These are phyloP conservation scores for Heliconius hortense DNA, from an alignment of 2,888 invertebrate species.

Conservation along the genomic window DNA sequence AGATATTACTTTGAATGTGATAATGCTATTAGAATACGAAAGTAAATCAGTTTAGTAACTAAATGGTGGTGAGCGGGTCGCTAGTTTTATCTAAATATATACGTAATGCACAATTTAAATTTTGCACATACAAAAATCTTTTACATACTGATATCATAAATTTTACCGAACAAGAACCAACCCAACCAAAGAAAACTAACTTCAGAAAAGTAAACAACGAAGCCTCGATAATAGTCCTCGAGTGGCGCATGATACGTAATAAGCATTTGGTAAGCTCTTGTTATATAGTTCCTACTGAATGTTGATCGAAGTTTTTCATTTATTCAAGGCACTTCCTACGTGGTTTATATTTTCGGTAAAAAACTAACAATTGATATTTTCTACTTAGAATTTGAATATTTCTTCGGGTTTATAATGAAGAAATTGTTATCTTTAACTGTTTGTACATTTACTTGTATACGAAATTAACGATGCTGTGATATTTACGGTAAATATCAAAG, in stretches of 20 bases:
- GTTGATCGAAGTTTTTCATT: conserved; percentile 4
- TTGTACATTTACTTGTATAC: too few species aligned
- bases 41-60: too few species aligned
- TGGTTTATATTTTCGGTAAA: background rate
- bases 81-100: background rate
- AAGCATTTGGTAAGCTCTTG: background rate
- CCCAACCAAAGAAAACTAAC: too few species aligned
- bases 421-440: background rate
- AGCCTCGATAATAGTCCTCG: conserved; percentile 9
- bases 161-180: background rate
- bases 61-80: too few species aligned
- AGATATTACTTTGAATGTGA: too few species aligned
- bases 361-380: background rate
- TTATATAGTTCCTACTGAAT: background rate
- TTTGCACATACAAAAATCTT: background rate
- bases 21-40: too few species aligned
- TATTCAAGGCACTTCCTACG: background rate
- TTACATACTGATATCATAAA: conserved; percentile 1
- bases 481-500: too few species aligned
- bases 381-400: background rate
- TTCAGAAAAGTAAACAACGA: background rate
- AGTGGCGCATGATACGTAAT: background rate
- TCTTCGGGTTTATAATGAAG: background rate
- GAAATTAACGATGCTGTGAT: too few species aligned
- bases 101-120: background rate